A percentile compares a stretch with the other conserved stretches of the same genome.
Evolutionary conservation across 1,140 invertebrate genomes (phyloP).

Genomic region (Solen grandis): DNA sequence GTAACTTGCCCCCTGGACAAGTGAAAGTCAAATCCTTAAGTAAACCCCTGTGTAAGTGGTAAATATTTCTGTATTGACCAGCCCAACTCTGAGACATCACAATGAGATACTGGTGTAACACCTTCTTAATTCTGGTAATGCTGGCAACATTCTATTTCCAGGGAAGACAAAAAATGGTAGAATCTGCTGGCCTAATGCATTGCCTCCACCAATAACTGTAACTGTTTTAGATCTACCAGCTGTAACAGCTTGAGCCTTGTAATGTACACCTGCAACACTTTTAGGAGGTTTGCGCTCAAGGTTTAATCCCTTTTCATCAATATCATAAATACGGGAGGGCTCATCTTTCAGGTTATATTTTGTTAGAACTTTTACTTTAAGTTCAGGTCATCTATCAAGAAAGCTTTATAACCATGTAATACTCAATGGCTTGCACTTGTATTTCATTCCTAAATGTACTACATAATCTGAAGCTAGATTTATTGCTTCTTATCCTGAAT

Average conservation of each 20-base stretch:
- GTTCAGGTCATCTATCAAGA: background rate
- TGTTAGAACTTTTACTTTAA: background rate
- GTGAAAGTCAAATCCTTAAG: no score
- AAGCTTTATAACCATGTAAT: background rate
- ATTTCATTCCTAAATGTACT: background rate
- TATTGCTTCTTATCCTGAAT: background rate
- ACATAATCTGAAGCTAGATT: constrained; percentile 6
- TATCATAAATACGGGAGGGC: background rate
- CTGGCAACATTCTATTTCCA: background rate
- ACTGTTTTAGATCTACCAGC: background rate
- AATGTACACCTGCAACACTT: background rate
- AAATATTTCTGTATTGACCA: constrained; percentile 22
- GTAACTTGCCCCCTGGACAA: no score
- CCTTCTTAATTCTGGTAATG: constrained; percentile 5
- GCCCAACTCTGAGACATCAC: background rate
- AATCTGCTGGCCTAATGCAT: constrained; percentile 6
- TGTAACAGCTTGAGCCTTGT: background rate
- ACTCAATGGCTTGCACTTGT: no score
- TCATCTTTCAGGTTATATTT: background rate
- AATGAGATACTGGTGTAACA: background rate
- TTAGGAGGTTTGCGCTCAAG: background rate
- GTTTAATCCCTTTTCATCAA: constrained; percentile 4
- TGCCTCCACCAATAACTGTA: background rate
- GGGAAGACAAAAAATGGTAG: constrained; percentile 13
- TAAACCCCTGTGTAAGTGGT: background rate